Conservation (phyloP, 2,888 invertebrate genomes). For the Caenorhabditis drosophilae region DNA sequence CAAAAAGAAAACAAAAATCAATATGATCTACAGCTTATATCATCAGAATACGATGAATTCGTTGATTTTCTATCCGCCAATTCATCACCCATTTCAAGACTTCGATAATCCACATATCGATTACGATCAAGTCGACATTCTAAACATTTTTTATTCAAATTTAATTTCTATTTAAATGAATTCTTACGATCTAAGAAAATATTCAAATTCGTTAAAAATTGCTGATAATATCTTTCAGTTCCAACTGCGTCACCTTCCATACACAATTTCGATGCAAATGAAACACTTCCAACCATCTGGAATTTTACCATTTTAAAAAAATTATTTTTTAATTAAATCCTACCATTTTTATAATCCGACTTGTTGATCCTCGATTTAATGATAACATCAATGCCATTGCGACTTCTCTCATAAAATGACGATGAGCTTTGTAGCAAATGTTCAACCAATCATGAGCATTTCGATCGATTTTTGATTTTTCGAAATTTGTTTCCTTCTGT, state of each 20-base stretch:
- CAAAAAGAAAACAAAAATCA: conserved; percentile 6
- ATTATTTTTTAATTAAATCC: background rate
- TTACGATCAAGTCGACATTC: conserved; percentile 27
- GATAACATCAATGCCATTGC: conserved; percentile 25
- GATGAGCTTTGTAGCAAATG: conserved; percentile 23
- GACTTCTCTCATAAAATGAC: conserved; percentile 18
- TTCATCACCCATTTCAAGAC: conserved; percentile 25
- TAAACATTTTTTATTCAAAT: background rate
- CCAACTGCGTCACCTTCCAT: conserved; percentile 22
- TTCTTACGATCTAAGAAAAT: conserved; percentile 31
- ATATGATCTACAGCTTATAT: conserved; percentile 34
- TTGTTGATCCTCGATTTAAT: conserved; percentile 24
- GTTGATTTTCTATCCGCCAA: conserved; percentile 19
- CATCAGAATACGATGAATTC: conserved; percentile 26
- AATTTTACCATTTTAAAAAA: background rate
- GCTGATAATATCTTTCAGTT: conserved; percentile 22
- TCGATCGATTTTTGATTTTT: background rate
- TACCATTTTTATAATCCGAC: conserved; percentile 24
- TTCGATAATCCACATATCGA: conserved; percentile 15
- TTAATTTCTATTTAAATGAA: background rate
- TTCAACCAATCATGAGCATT: conserved; percentile 22
- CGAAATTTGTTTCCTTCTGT: conserved; percentile 16
- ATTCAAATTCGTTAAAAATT: conserved; percentile 19
- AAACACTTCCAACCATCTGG: conserved; percentile 30
- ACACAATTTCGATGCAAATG: conserved; percentile 18